Evolutionary conservation across 2,113 vertebrate genomes (phyloP), one percentile per base, ranked within the genome.

Genomic region (Lepidothrix coronata): DNA sequence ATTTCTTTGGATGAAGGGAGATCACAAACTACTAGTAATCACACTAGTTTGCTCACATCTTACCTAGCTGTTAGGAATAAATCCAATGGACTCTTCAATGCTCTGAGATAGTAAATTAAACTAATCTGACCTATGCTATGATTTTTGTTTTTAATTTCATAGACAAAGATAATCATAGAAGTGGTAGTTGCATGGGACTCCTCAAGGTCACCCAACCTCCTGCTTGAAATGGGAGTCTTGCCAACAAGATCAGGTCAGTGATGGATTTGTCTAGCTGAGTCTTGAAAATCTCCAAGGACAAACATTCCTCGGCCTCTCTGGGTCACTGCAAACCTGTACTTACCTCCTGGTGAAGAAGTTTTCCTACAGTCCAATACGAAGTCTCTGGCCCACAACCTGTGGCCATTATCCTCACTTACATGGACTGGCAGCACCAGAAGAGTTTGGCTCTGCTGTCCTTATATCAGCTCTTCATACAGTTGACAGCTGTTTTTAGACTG

Each of bases 401-500:
- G 49, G 18, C 6, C 35, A 12, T 9, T 80, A 25, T 2, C 12
- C 3, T 35, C 7, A 63, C 14, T 54, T 57, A 22, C 6, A 4
- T 12, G 28, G 12, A 12, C 24, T 59, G n/a, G 12, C 19, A 73
- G 20, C 15, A 8, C 23, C 39, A 28, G 46, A 71, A 63, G 30
- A 57, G 5, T 27, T 44, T 58, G 17, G 2, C 6, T 41, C 3
- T 63, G 6, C 21, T 85, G n/a, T 24, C 37, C 22, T 63, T 55
- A 4, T 35, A 62, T 28, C 3, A 55, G 10, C 5, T 82, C 2
- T 59, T 82, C 43, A 55, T 8, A 37, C 10, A 51, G 17, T 28
- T 41, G 3, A 28, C 0, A 0, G 4, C 15, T 41, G 9, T n/a
- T 66, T 11, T 25, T 21, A n/a, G 3, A 23, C 2, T 0, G 0